A percentile compares a stretch with the other conserved stretches of the same genome.
These are phyloP conservation scores for Drosophila pseudoobscura DNA, from an alignment of 1,140 invertebrate genomes.

Conservation along the genomic window DNA sequence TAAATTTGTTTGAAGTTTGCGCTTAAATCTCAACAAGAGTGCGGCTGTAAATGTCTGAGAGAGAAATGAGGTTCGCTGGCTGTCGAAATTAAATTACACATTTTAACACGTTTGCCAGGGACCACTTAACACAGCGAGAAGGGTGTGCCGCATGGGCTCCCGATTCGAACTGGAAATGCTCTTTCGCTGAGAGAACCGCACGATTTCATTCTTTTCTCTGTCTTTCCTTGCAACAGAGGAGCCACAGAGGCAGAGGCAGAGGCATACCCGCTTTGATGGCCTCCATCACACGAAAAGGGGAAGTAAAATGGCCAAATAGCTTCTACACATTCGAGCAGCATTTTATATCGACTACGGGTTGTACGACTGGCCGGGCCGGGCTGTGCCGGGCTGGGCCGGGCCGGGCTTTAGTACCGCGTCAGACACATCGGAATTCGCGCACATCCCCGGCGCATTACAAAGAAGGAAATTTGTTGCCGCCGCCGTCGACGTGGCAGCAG, in stretches of 20 bases:
- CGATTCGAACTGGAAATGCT: not conserved
- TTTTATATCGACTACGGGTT: constrained; percentile 46
- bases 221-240: not conserved
- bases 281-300: constrained; percentile 26
- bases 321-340: constrained; percentile 33
- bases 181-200: not conserved
- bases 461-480: constrained; percentile 45
- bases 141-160: not conserved
- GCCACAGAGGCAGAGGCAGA: too few species aligned
- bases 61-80: constrained; percentile 25
- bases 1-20: constrained; percentile 29
- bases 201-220: not conserved
- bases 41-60: constrained; percentile 34
- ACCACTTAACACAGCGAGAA: constrained; percentile 39
- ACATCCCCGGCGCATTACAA: constrained; percentile 42
- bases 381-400: too few species aligned
- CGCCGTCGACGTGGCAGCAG: constrained; percentile 8
- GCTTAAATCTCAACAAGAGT: constrained; percentile 41
- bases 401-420: constrained; percentile 27
- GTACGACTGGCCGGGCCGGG: not conserved
- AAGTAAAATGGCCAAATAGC: constrained; percentile 41
- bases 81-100: constrained; percentile 62
- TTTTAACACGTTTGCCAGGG: constrained; percentile 53
- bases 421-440: constrained; percentile 63
- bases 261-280: constrained; percentile 18